These are phyloP conservation scores for Diachasma alloeum DNA, from an alignment of 1,140 invertebrate species.

Conservation along the genomic window DNA sequence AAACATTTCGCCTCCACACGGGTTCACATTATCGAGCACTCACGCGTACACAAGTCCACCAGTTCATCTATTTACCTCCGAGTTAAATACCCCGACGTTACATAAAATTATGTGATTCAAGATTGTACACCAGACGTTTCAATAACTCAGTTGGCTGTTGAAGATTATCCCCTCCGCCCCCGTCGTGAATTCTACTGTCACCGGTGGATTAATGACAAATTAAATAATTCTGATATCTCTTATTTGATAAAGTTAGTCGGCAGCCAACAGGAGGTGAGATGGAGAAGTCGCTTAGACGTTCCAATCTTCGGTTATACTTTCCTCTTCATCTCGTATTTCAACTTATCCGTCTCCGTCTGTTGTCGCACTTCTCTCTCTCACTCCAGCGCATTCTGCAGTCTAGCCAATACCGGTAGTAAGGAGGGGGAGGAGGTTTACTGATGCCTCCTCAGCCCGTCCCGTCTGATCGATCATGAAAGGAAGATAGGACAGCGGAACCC, in stretches of 20 bases:
- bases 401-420: slow-evolving; percentile 4
- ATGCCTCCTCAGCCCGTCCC: slow-evolving; percentile 7
- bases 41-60: not conserved
- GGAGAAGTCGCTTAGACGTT: slow-evolving; percentile 10
- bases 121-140: not conserved
- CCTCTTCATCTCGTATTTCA: not conserved
- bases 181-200: not conserved
- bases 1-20: slow-evolving; percentile 14
- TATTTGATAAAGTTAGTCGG: slow-evolving; percentile 20
- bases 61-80: not conserved
- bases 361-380: not conserved
- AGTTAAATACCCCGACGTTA: not conserved
- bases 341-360: not conserved
- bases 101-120: not conserved
- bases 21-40: slow-evolving; percentile 3
- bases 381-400: not conserved
- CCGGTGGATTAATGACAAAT: slow-evolving; percentile 26
- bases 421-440: not conserved
- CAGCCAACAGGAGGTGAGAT: slow-evolving; percentile 17
- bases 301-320: slow-evolving; percentile 8
- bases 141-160: not conserved
- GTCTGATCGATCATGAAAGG: slow-evolving; percentile 32
- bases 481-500: slow-evolving; percentile 15
- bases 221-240: slow-evolving; percentile 31
- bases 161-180: not conserved